Evolutionary conservation across 2,888 invertebrate genomes (phyloP).

Genomic region (Tipula unca): DNA sequence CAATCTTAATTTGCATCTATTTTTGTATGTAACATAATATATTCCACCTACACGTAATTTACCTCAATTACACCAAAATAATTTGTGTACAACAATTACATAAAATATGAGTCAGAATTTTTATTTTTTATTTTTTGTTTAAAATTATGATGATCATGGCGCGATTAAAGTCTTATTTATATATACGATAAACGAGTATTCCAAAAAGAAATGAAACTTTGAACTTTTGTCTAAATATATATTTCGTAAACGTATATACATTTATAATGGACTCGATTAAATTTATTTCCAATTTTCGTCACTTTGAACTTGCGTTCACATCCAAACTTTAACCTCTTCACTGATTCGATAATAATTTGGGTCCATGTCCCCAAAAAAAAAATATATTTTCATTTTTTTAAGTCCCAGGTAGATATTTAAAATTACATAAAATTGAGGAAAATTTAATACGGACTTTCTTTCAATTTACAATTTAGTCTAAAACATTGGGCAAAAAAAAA

Average conservation of each 20-base stretch:
- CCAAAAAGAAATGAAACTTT: not conserved
- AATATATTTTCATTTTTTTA: not conserved
- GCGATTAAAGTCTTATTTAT: not conserved
- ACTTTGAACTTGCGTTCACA: not conserved
- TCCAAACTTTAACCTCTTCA: conserved; percentile 2
- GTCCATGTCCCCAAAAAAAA: not conserved
- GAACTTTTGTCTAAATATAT: not conserved
- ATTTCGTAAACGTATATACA: not conserved
- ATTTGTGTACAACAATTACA: not conserved
- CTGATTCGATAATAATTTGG: conserved; percentile 2
- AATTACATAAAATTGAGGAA: not conserved
- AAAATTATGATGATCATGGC: not conserved
- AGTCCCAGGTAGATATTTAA: not conserved
- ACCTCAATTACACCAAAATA: not conserved
- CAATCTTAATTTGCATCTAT: not conserved
- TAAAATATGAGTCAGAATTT: not conserved
- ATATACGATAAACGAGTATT: not conserved
- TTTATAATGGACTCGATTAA: not conserved
- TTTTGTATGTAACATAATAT: no score
- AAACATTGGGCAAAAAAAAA: not conserved
- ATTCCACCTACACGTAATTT: not conserved
- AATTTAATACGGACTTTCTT: not conserved
- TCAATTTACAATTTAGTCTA: not conserved
- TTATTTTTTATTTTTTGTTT: not conserved
- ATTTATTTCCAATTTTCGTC: not conserved